Evolutionary conservation across 2,797 vertebrate species (phyloP).

Genomic region (Mastacembelus armatus): DNA sequence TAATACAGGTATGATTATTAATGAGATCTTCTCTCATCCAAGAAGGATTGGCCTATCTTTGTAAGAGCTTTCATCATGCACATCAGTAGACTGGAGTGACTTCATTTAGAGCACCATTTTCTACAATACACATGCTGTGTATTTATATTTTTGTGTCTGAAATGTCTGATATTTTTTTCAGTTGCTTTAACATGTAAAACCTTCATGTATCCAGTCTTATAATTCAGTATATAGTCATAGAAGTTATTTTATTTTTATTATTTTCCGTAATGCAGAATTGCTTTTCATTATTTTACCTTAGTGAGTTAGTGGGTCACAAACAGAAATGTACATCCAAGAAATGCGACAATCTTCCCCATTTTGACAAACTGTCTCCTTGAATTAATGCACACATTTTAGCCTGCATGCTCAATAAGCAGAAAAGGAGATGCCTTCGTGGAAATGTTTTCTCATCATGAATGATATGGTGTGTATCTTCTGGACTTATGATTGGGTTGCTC

Average conservation of each 20-base stretch:
- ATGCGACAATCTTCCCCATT: not conserved
- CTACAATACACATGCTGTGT: constrained; percentile 2
- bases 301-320: not conserved
- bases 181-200: too few species aligned
- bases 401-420: constrained; percentile 15
- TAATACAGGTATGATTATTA: constrained; percentile 59
- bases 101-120: constrained; percentile 34
- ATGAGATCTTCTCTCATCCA: constrained; percentile 45
- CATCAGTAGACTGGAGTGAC: constrained; percentile 36
- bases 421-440: not conserved
- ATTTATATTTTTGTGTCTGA: not conserved
- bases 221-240: too few species aligned
- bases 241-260: too few species aligned
- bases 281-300: constrained; percentile 4
- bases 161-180: not conserved
- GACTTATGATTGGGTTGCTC: constrained; percentile 26
- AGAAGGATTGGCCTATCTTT: constrained; percentile 37
- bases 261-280: too few species aligned
- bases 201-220: not conserved
- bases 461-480: constrained; percentile 9
- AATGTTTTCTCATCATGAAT: constrained; percentile 5
- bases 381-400: constrained; percentile 25
- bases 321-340: constrained; percentile 1
- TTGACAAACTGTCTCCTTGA: constrained; percentile 26
- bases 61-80: constrained; percentile 47